Percentiles rank a stretch among this genome's conserved stretches.
Evolutionary conservation across 2,888 invertebrate genomes (phyloP).

Genomic region (Tinea pellionella): DNA sequence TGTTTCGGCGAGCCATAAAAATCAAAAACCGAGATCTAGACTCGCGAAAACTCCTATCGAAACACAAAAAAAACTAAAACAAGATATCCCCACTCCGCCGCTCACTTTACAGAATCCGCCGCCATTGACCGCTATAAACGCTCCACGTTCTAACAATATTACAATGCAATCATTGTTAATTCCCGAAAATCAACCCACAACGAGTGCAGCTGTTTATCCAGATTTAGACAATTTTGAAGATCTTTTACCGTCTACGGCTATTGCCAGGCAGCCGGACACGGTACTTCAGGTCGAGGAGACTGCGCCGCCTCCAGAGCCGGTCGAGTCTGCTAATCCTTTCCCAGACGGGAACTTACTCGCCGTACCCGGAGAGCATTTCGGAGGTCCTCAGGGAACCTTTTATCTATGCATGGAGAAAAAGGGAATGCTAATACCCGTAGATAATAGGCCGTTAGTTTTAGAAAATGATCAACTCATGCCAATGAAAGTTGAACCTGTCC

Average conservation of each 20-base stretch:
- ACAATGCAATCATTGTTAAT: slow-evolving; percentile 19
- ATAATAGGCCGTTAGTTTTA: slow-evolving; percentile 74
- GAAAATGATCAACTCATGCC: slow-evolving; percentile 60
- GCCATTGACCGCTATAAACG: background rate
- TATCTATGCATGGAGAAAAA: slow-evolving; percentile 80
- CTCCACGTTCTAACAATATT: slow-evolving; percentile 26
- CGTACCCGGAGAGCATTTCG: slow-evolving; percentile 78
- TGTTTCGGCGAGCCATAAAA: slow-evolving; percentile 26
- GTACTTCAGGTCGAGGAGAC: slow-evolving; percentile 21
- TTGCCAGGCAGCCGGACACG: slow-evolving; percentile 38
- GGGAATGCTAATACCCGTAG: slow-evolving; percentile 77
- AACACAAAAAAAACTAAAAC: slow-evolving; percentile 25
- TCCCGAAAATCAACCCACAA: background rate
- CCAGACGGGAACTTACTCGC: slow-evolving; percentile 76
- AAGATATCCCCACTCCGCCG: slow-evolving; percentile 17
- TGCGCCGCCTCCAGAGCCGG: background rate
- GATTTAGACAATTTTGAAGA: slow-evolving; percentile 59
- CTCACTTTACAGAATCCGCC: slow-evolving; percentile 10
- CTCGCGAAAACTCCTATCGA: slow-evolving; percentile 25
- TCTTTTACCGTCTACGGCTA: slow-evolving; percentile 56
- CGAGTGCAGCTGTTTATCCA: slow-evolving; percentile 16
- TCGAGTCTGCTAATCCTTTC: slow-evolving; percentile 22
- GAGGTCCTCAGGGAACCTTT: slow-evolving; percentile 78
- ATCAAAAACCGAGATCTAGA: slow-evolving; percentile 37
- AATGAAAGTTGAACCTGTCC: slow-evolving; percentile 43